Base-by-base conservation (phyloP, 2,797 vertebrate species). In the Rhinogobio ventralis region DNA sequence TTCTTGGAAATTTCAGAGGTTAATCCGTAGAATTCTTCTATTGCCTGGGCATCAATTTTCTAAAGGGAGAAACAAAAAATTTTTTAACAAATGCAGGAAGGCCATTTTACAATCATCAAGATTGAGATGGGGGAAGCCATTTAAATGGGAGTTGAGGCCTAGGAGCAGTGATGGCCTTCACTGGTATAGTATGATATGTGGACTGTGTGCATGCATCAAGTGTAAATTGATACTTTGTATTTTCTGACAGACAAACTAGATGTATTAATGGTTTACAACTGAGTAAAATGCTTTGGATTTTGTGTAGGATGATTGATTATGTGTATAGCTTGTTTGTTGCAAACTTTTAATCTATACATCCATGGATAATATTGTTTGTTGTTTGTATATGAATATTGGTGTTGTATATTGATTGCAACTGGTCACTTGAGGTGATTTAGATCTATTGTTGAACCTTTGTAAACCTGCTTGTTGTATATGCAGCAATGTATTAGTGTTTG, bases 1-100 rank as follows among this genome's bases (percentile, higher is more conserved):
- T 97, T 97, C 93, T 97, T 97, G 89, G 97, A 97, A 94, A 97
- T 97, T 91, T 97, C 97, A 74, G 97, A 97, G 0, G 97, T 97
- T 92, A 97, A 94, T 88, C 97, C 97, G 74, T 97, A 97, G 93
- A 97, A 97, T 93, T 97, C 97, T 92, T 97, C 97, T 90, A 97
- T 97, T 90, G 96, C 97, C 95, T 97, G 97, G 90, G 96, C 96
- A 89, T 97, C 97, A 87, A 97, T 97, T 96, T 97, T 97, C 97
- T 97, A 93, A 36, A 60, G 5, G 72, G 49, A 77, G 51, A 75
- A 36, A 86, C 20, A 67, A 81, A 55, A 14, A 1, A 39, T 0
- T 36, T 46, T 25, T 28, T 2, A 10, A 28, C n/a, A 79, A 45
- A 46, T 62, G 53, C 23, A 19, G 19, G 36, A 60, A 25, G 23